phyloP scores from a whole-genome alignment of 2,888 invertebrate genomes.

The Cantharis nigra region DNA sequence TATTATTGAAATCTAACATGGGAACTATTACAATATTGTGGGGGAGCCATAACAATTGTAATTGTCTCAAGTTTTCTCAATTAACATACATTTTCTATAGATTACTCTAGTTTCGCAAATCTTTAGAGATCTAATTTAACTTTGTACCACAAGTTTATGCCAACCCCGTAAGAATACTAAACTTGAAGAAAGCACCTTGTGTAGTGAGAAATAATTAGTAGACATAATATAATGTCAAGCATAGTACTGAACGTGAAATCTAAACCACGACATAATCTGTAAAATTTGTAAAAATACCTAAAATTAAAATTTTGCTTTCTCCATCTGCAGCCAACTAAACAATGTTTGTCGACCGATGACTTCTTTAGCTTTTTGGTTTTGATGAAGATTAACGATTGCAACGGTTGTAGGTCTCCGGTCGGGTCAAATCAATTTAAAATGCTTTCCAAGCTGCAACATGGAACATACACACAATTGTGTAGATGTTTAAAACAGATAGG shows the following conservation, averaged over 20 bases:
- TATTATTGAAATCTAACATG: not conserved
- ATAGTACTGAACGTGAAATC: not conserved
- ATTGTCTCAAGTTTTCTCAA: not conserved
- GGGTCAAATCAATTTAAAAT: not conserved
- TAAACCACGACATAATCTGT: not conserved
- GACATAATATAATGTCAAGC: no score
- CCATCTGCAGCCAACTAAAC: not conserved
- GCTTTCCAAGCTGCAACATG: not conserved
- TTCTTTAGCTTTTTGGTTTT: not conserved
- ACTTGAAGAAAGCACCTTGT: not conserved
- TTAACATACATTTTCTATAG: not conserved
- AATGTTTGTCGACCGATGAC: not conserved
- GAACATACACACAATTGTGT: not conserved
- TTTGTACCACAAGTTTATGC: not conserved
- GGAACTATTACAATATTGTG: not conserved
- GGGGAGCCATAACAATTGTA: not conserved
- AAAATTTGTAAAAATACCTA: not conserved
- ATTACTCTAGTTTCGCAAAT: not conserved
- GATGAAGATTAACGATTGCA: not conserved
- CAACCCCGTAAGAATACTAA: not conserved
- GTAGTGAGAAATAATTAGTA: no score
- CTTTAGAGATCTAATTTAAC: not conserved
- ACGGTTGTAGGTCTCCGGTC: not conserved
- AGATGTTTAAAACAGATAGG: not conserved
- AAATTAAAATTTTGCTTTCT: not conserved